These are phyloP conservation scores for human (Homo sapiens) DNA, from an alignment of 2,113 vertebrate genomes.

Conservation along the genomic window GRCh38 chr1:121374001-121374500, in stretches of 20 bases:
- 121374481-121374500: background rate
- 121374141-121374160: slow-evolving; percentile 96
- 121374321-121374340: background rate
- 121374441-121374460: background rate
- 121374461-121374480: background rate
- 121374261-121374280: background rate
- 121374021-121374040: slow-evolving; percentile 99
- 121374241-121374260: background rate
- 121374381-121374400: background rate
- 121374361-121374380: background rate
- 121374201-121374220: background rate
- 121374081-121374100: too few relatives aligned
- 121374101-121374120: too few relatives aligned
- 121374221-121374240: background rate
- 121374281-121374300: background rate
- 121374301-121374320: background rate
- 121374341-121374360: background rate
- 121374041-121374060: too few relatives aligned
- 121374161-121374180: slow-evolving; percentile 99
- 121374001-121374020: slow-evolving; percentile 98
- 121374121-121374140: too few relatives aligned
- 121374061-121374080: too few relatives aligned
- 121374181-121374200: slow-evolving; percentile 89
- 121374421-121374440: background rate
- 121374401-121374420: background rate